Percentiles rank a stretch among this genome's conserved stretches.
Evolutionary conservation across 64 coral and sea anemone species (phyloP).

Genomic region (Dendronephthya gigantea): DNA sequence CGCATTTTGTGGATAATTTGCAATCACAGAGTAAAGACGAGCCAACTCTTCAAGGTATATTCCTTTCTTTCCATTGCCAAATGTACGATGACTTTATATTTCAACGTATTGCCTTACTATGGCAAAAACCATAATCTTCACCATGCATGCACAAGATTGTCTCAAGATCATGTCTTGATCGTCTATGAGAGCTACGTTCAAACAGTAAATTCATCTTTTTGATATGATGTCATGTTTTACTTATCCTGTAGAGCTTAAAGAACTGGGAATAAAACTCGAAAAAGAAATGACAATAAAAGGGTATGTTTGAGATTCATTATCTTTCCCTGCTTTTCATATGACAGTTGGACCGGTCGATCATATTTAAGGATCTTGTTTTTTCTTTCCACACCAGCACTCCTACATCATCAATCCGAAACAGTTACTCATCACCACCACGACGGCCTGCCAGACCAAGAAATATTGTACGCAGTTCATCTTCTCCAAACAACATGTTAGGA

Average conservation of each 20-base stretch:
- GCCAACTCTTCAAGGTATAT: background rate
- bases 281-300: background rate
- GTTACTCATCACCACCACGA: background rate
- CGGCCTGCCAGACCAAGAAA: background rate
- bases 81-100: no score
- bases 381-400: background rate
- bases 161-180: no score
- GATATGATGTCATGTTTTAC: background rate
- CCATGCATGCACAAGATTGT: no score
- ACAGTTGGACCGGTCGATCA: background rate
- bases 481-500: background rate
- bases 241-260: background rate
- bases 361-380: background rate
- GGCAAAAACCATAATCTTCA: no score
- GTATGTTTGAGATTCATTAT: background rate
- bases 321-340: background rate
- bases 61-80: no score
- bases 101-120: no score
- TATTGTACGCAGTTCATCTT: background rate
- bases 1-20: background rate
- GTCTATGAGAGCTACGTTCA: no score
- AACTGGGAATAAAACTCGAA: background rate
- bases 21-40: background rate
- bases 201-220: no score
- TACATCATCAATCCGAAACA: background rate